Evolutionary conservation across 2,113 vertebrate species (phyloP).

Genomic region (Anoura caudifer): DNA sequence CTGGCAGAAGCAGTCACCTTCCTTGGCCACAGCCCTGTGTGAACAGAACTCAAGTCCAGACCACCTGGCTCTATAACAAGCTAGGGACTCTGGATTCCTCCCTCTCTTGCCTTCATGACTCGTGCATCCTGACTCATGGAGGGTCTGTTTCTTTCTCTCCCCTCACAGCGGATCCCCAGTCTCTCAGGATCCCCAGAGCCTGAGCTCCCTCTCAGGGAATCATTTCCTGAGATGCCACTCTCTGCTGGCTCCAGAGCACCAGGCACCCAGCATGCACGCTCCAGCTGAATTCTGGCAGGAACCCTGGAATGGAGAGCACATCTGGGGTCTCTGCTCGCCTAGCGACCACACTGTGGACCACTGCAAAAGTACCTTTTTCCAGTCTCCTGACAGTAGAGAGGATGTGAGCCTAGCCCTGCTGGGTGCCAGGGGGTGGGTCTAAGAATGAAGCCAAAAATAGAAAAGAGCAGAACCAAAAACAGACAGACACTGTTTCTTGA

Average conservation of each 20-base stretch:
- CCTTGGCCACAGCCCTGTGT: background rate
- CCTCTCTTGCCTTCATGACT: background rate
- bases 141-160: background rate
- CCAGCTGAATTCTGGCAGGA: background rate
- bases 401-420: background rate
- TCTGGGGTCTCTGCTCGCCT: background rate
- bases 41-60: background rate
- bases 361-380: background rate
- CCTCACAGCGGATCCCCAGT: background rate
- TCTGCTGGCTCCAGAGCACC: background rate
- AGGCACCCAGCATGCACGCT: background rate
- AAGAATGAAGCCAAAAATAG: background rate
- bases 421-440: background rate
- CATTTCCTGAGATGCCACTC: background rate
- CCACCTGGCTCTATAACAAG: background rate
- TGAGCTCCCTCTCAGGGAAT: background rate
- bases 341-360: background rate
- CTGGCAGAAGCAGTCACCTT: background rate
- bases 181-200: background rate
- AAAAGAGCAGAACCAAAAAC: background rate
- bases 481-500: background rate
- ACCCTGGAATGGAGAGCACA: background rate
- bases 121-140: fast-evolving
- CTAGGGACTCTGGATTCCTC: too few relatives aligned
- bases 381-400: background rate